phyloP scores from a whole-genome alignment of 2,797 vertebrate species.

The Dromococcyx pavoninus region DNA sequence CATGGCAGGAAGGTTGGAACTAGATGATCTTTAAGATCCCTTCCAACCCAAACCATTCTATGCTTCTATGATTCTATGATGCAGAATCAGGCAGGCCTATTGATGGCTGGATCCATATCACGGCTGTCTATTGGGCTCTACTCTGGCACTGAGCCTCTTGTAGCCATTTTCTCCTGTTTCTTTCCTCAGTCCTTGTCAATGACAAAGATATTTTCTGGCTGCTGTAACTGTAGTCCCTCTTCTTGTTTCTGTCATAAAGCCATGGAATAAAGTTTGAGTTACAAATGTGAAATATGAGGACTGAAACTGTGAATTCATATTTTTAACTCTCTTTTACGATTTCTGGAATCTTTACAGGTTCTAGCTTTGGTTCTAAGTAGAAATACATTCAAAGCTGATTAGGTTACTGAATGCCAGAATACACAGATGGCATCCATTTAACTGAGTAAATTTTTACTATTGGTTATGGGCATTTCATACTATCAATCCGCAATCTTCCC shows the following conservation, averaged over 20 bases:
- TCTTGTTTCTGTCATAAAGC: slow-evolving; percentile 5
- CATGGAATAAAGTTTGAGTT: background rate
- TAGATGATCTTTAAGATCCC: no score
- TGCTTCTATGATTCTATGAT: background rate
- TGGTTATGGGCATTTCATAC: background rate
- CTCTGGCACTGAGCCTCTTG: background rate
- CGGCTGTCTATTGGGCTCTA: background rate
- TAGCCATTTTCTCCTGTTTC: background rate
- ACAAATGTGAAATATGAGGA: background rate
- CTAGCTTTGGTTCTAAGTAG: background rate
- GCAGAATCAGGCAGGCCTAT: background rate
- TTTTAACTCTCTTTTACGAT: background rate
- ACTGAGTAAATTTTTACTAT: background rate
- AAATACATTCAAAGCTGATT: slow-evolving; percentile 34
- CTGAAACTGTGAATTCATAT: background rate
- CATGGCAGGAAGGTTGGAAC: no score
- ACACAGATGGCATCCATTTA: slow-evolving; percentile 35
- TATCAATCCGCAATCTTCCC: background rate
- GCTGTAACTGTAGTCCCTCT: background rate
- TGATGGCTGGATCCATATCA: background rate
- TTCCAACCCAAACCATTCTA: no score
- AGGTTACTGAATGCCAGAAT: background rate
- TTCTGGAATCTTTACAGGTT: slow-evolving; percentile 11
- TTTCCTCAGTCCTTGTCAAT: background rate
- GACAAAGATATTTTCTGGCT: background rate